A percentile compares a stretch with the other conserved stretches of the same genome.
Evolutionary conservation across 2,797 vertebrate species (phyloP).

Genomic region (Nannoperca australis): DNA sequence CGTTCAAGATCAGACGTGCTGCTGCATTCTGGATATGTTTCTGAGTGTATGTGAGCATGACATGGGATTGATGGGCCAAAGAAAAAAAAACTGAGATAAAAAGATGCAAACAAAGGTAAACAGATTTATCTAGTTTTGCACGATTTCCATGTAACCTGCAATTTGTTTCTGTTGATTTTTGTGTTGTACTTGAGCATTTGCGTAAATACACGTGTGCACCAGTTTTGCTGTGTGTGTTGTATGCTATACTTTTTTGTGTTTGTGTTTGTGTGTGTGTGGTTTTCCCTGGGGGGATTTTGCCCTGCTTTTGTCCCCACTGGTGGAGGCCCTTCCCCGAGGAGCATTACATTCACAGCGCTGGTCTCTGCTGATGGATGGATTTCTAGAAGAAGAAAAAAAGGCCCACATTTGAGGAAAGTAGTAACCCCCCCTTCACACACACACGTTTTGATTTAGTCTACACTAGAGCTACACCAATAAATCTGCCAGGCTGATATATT

Average conservation of each 20-base stretch:
- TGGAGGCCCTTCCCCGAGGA: conserved; percentile 53
- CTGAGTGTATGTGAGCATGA: conserved; percentile 1
- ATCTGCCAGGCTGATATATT: neutral
- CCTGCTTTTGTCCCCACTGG: conserved; percentile 58
- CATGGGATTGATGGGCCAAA: conserved; percentile 16
- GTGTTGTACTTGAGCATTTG: neutral
- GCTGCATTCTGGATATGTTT: conserved; percentile 17
- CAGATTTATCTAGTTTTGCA: conserved; percentile 9
- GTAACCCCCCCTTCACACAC: conserved; percentile 3
- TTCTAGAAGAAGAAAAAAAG: conserved; percentile 22
- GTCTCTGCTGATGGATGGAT: conserved; percentile 61
- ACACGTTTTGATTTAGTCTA: conserved; percentile 2
- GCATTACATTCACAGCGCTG: conserved; percentile 20
- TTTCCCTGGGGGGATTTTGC: conserved; percentile 42
- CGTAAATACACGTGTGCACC: neutral
- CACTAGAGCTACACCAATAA: neutral
- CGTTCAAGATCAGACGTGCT: neutral
- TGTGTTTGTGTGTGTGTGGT: neutral
- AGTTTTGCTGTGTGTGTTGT: conserved; percentile 18
- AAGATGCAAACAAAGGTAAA: conserved; percentile 44
- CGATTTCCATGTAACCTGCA: conserved; percentile 5
- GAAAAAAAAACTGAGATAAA: conserved; percentile 16
- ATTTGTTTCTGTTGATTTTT: conserved; percentile 17
- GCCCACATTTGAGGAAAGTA: neutral
- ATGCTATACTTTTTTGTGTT: neutral